Evolutionary conservation across 1,140 invertebrate genomes (phyloP).

Genomic region (Drosophila nasuta): DNA sequence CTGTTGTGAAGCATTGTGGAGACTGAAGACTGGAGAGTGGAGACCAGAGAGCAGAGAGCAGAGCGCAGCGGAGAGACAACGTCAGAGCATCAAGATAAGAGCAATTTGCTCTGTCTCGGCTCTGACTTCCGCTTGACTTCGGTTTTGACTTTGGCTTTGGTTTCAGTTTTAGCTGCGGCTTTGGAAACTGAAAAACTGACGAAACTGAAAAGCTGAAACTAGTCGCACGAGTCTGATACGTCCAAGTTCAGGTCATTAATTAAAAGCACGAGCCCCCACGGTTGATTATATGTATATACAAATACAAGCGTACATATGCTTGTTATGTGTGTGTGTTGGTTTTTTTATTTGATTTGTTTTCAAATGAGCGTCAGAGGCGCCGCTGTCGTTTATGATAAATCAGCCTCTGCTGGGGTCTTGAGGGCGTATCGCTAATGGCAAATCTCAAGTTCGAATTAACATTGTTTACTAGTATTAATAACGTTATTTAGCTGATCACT

Average conservation of each 20-base stretch:
- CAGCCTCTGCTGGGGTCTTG: background rate
- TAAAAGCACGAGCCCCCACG: slow-evolving; percentile 77
- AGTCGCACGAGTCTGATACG: slow-evolving; percentile 32
- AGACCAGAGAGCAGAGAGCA: background rate
- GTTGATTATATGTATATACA: slow-evolving; percentile 46
- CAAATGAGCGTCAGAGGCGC: slow-evolving; percentile 21
- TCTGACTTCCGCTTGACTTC: background rate
- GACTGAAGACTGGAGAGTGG: slow-evolving; percentile 14
- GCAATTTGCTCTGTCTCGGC: slow-evolving; percentile 15
- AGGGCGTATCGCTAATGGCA: slow-evolving; percentile 9
- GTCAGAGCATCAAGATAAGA: slow-evolving; percentile 37
- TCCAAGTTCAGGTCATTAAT: slow-evolving; percentile 74
- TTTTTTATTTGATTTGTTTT: slow-evolving; percentile 53
- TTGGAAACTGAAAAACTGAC: slow-evolving; percentile 33
- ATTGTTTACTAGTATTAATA: background rate
- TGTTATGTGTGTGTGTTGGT: slow-evolving; percentile 9
- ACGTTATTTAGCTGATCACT: too few species aligned
- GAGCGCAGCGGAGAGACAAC: slow-evolving; percentile 10
- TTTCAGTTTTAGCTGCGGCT: slow-evolving; percentile 4
- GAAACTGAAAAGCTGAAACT: slow-evolving; percentile 37
- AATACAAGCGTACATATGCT: slow-evolving; percentile 9
- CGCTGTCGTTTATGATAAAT: slow-evolving; percentile 19
- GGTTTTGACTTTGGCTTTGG: background rate
- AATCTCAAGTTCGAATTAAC: slow-evolving; percentile 18
- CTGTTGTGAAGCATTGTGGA: background rate